Base-by-base conservation (phyloP, 2,113 vertebrate species). In the Rhineura floridana region DNA sequence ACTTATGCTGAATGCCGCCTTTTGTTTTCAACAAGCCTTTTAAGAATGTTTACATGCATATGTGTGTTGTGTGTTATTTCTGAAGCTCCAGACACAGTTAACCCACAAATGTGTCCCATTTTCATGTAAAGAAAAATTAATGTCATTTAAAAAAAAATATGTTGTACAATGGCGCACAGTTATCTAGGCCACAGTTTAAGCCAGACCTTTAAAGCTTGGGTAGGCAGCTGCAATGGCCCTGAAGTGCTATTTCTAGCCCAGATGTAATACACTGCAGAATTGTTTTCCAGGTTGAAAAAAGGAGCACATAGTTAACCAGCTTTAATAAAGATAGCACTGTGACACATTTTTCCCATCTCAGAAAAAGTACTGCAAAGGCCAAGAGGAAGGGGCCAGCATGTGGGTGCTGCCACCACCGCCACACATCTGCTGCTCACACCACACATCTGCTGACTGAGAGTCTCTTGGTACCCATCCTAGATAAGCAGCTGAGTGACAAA, bases 41-140 rank as follows among this genome's bases (percentile, higher is more conserved):
- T 81, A 86, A 90, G 86, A 86, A 90, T 86, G 87, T 89, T 65
- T 91, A 77, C 67, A 70, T 80, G 69, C 42, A 83, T 81, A 62
- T 87, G 88, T 92, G 55, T 91, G 81, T 92, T n/a, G 28, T 5
- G 23, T 28, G 28, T 72, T 94, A 91, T 91, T 86, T 93, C 77
- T 80, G 90, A 91, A 84, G 73, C 88, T 92, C 50, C 79, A 91
- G 79, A 46, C 86, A 93, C 12, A 59, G 85, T 88, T 28, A 93
- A 81, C 67, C 78, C 76, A 87, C 42, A n/a, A 39, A 84, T 86
- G 90, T 91, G 39, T 87, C 91, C 30, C 42, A 33, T 72, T 25
- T 72, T 87, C 0, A 0, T 70, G 17, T 42, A 65, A 83, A 87
- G 44, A 21, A 76, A 88, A 81, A 85, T 0, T 91, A 93, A 89